Base-by-base conservation (phyloP, 2,113 vertebrate species). In the Anhinga rufa region DNA sequence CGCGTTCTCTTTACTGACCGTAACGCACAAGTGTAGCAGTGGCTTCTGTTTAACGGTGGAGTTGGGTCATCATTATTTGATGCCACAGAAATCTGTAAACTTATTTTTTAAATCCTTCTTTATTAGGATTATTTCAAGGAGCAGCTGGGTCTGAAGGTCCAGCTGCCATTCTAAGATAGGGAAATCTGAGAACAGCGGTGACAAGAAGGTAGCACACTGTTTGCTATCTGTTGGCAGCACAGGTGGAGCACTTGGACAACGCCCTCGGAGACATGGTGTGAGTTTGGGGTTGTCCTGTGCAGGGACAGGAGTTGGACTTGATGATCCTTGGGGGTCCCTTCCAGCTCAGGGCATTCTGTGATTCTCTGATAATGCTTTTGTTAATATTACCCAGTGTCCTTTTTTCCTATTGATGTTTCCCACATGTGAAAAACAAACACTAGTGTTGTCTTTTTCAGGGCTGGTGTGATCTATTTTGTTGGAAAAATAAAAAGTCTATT, bases 321-420 rank as follows among this genome's bases (percentile, higher is more conserved):
- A 40, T 40, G 38, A 40, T 40, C 38, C 38, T 40, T 40, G 38
- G 9, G 38, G 38, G 38, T 40, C 38, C 38, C 38, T 40, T 40
- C 38, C 38, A 40, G 10, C 38, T 40, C 38, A 9, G 38, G 38
- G 10, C 38, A 40, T 40, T 9, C 38, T 40, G 38, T 40, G 38
- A 40, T 40, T 40, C 38, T 40, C 9, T 40, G 38, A 40, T 40
- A 74, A 44, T 28, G 66, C 62, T 92, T 6, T 20, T 57, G 68
- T 88, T 87, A 58, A 20, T 66, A 40, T 62, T 68, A 85, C 79
- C 22, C 32, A 10, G 29, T 42, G 38, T 44, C 84, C 52, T 84
- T 84, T 93, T 81, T 85, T 66, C 80, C 91, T 76, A 8, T 32
- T 78, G 54, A 79, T 79, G 90, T 88, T 96, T 85, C 87, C 87